Conservation (phyloP, 2,797 vertebrate species). For the Acrossocheilus fasciatus region DNA sequence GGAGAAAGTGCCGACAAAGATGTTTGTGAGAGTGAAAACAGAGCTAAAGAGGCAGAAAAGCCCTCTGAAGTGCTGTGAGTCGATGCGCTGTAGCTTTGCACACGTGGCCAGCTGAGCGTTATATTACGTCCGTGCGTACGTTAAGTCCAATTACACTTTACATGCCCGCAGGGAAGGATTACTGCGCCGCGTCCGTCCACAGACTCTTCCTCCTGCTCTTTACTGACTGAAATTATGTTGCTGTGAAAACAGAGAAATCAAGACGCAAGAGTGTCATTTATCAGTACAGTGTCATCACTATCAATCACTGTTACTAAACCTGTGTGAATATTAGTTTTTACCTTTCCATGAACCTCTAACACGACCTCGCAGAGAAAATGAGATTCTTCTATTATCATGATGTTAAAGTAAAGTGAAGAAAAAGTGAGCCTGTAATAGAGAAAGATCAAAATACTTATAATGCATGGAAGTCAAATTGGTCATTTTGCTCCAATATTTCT, state of each 20-base stretch:
- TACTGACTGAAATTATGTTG: too few relatives aligned
- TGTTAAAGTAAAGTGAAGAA: neutral
- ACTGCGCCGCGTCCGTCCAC: neutral
- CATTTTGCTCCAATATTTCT: neutral
- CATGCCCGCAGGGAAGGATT: neutral
- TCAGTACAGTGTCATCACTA: neutral
- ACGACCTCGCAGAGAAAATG: neutral
- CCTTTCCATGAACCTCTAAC: constrained; percentile 4
- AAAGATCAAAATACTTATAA: neutral
- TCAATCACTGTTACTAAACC: neutral
- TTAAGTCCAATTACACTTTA: constrained; percentile 9
- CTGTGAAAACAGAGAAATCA: neutral
- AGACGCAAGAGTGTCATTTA: neutral
- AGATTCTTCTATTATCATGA: neutral
- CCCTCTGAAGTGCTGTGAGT: neutral
- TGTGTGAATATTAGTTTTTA: neutral
- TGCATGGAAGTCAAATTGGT: neutral
- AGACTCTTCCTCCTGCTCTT: neutral
- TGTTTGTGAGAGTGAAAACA: neutral
- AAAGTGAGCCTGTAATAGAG: neutral
- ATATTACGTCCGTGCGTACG: neutral
- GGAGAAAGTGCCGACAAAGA: constrained; percentile 13
- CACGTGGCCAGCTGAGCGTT: neutral
- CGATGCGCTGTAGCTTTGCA: neutral
- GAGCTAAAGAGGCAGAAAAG: neutral